These are phyloP conservation scores for Sepiola atlantica DNA, from an alignment of 2,888 invertebrate genomes.

Conservation along the genomic window DNA sequence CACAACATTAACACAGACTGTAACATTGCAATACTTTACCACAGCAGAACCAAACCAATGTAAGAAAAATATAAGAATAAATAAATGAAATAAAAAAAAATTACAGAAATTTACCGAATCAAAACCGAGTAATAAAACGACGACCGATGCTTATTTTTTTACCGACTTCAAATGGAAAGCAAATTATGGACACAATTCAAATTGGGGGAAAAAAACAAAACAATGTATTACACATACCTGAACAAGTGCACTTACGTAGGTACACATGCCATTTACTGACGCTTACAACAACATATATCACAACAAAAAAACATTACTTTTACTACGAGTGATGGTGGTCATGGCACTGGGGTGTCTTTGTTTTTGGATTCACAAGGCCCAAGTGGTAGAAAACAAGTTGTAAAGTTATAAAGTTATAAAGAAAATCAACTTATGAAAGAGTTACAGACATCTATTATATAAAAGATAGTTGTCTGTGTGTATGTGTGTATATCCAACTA, in stretches of 20 bases:
- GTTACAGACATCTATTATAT: too few relatives aligned
- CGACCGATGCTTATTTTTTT: not conserved
- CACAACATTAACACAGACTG: too few relatives aligned
- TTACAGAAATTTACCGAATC: not conserved
- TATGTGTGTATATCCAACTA: too few relatives aligned
- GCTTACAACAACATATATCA: constrained; percentile 41
- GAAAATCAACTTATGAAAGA: not conserved
- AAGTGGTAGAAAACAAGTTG: not conserved
- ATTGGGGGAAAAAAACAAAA: too few relatives aligned
- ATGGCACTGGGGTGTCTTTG: not conserved
- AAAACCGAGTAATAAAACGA: not conserved
- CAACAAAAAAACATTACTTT: not conserved
- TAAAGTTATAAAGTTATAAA: not conserved
- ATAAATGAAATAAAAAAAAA: too few relatives aligned
- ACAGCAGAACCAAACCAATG: not conserved
- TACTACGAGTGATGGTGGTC: not conserved
- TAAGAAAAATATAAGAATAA: not conserved
- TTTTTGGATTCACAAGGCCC: not conserved
- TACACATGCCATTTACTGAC: not conserved
- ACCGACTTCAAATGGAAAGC: not conserved
- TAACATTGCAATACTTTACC: not conserved
- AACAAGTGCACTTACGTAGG: not conserved
- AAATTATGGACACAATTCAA: not conserved
- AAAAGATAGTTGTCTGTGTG: too few relatives aligned
- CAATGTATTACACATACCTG: not conserved